Percentiles rank a stretch among this genome's conserved stretches.
Conservation (phyloP, 2,797 vertebrate genomes). For the Sebastes ruberrimus region DNA sequence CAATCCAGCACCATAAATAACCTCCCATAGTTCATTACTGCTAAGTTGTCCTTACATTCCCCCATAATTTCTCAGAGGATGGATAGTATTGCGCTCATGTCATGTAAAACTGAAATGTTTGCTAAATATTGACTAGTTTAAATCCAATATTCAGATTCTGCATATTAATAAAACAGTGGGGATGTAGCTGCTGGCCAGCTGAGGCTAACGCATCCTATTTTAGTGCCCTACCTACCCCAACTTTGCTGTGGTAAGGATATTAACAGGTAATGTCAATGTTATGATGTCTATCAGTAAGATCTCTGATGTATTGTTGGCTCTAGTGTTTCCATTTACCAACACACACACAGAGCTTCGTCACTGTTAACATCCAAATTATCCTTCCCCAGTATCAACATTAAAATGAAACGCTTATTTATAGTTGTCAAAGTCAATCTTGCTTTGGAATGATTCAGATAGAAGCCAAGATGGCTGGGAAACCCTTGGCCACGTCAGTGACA, state of each 20-base stretch:
- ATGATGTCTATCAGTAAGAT: background rate
- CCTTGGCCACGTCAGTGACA: background rate
- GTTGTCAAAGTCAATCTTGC: background rate
- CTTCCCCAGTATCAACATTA: background rate
- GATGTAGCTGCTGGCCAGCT: conserved; percentile 30
- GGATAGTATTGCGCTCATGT: background rate
- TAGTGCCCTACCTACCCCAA: background rate
- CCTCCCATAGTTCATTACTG: background rate
- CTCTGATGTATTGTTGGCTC: background rate
- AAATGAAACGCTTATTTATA: background rate
- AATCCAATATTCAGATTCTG: background rate
- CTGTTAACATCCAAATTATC: background rate
- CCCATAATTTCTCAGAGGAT: background rate
- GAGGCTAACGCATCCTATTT: background rate
- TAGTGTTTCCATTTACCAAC: conserved; percentile 13
- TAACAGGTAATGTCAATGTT: conserved; percentile 27
- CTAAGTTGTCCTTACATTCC: background rate
- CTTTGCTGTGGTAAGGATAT: conserved; percentile 17
- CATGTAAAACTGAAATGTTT: conserved; percentile 34
- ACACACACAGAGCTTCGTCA: background rate
- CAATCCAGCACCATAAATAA: conserved; percentile 8
- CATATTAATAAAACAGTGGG: background rate
- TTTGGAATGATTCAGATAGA: background rate
- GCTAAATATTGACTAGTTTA: background rate
- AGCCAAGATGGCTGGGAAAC: background rate